Conservation (phyloP, 1,140 invertebrate species). For the Drosophila auraria region DNA sequence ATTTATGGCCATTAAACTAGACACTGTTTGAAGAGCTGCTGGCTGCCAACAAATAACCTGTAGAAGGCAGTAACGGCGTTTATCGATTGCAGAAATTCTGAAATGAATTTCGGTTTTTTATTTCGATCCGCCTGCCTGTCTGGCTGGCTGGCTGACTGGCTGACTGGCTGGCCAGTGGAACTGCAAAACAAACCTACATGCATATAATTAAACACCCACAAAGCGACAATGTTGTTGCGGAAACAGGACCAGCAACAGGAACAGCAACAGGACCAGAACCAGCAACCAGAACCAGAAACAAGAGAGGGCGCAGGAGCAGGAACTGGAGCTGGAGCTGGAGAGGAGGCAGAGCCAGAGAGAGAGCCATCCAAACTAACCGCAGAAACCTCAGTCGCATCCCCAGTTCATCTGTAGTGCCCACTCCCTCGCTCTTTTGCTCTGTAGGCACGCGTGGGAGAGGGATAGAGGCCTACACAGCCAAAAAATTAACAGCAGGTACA, state of each 20-base stretch:
- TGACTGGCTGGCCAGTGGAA: slow-evolving; percentile 13
- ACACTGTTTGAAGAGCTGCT: slow-evolving; percentile 27
- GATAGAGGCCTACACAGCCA: not conserved
- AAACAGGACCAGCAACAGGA: slow-evolving; percentile 8
- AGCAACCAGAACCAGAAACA: not conserved
- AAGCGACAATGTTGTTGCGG: slow-evolving; percentile 51
- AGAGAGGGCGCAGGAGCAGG: not conserved
- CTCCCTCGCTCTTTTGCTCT: slow-evolving; percentile 1
- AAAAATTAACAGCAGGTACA: not conserved
- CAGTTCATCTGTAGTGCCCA: slow-evolving; percentile 21
- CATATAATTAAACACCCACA: slow-evolving; percentile 64
- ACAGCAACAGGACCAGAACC: not conserved
- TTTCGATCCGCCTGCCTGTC: slow-evolving; percentile 6
- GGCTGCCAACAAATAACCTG: slow-evolving; percentile 3
- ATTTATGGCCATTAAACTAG: slow-evolving; percentile 51
- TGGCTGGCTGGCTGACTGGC: not conserved
- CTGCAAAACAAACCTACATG: slow-evolving; percentile 5
- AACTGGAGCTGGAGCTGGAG: not conserved
- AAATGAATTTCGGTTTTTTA: slow-evolving; percentile 31
- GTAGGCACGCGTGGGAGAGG: not conserved
- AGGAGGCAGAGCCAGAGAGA: not conserved
- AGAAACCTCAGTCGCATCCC: slow-evolving; percentile 71
- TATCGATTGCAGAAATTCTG: slow-evolving; percentile 54
- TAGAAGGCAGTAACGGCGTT: not conserved
- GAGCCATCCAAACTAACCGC: slow-evolving; percentile 54